These are phyloP conservation scores for Collichthys lucidus DNA, from an alignment of 2,113 vertebrate species.

Conservation along the genomic window DNA sequence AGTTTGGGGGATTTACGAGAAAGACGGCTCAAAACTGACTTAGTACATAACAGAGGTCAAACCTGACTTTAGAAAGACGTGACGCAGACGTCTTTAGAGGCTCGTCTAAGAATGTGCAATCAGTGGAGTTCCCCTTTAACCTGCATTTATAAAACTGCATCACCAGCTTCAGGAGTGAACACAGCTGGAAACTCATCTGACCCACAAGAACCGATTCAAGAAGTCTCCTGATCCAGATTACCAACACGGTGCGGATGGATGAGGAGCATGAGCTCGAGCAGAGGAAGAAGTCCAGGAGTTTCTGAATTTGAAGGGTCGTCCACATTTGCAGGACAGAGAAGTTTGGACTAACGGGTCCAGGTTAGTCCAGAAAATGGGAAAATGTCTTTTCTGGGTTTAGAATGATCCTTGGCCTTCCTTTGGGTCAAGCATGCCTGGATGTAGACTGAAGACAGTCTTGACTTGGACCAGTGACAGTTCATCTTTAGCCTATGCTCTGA, in stretches of 20 bases:
- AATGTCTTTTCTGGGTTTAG: too few species aligned
- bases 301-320: neutral
- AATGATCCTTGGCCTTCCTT: neutral
- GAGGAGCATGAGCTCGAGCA: neutral
- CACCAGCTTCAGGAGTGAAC: neutral
- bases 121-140: neutral
- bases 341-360: neutral
- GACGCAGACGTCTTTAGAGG: too few species aligned
- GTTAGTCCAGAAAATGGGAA: neutral
- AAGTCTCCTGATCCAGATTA: constrained; percentile 1
- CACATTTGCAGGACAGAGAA: neutral
- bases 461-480: neutral
- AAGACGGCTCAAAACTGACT: too few species aligned
- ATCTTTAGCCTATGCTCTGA: neutral
- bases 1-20: neutral
- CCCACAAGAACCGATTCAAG: neutral
- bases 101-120: neutral
- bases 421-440: neutral
- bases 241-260: neutral
- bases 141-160: neutral
- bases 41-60: neutral
- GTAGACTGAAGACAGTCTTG: neutral
- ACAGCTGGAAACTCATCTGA: neutral
- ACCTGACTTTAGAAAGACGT: neutral
- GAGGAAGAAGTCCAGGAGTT: neutral